Conservation (phyloP, 2,113 vertebrate species). For the Gracilinanus agilis region DNA sequence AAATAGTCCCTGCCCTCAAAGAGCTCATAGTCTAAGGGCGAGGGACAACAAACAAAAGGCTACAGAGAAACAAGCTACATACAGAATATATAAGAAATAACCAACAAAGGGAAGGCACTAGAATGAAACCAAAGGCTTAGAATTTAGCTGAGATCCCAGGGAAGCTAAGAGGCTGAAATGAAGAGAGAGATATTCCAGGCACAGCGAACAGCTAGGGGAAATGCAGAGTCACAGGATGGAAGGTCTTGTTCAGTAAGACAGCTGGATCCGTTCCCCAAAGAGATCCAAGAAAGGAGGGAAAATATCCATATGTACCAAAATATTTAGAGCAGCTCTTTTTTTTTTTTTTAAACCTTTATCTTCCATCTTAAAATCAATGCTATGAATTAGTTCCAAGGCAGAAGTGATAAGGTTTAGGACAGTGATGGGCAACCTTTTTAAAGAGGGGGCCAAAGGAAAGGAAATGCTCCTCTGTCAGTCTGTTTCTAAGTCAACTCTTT, state of each 20-base stretch:
- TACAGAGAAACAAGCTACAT: not conserved
- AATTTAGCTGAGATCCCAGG: not conserved
- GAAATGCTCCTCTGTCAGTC: too few relatives aligned
- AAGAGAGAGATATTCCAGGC: not conserved
- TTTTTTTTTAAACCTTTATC: too few relatives aligned
- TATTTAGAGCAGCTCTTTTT: too few relatives aligned
- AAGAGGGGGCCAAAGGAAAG: too few relatives aligned
- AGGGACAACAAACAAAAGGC: not conserved
- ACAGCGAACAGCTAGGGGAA: not conserved
- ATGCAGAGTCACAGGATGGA: not conserved
- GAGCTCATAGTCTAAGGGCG: not conserved
- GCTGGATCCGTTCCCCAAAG: not conserved
- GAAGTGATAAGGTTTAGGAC: too few relatives aligned
- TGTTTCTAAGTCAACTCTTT: too few relatives aligned
- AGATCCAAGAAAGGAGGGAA: not conserved
- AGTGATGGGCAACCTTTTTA: too few relatives aligned
- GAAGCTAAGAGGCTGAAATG: not conserved
- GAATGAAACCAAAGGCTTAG: not conserved
- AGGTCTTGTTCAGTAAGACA: too few relatives aligned
- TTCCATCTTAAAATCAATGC: too few relatives aligned
- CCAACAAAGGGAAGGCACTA: not conserved
- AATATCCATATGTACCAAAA: too few relatives aligned
- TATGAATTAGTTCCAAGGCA: too few relatives aligned
- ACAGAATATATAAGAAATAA: not conserved
- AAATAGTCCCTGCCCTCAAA: not conserved